Evolutionary conservation across 2,113 vertebrate species (phyloP).

Genomic region (Anhinga rufa): DNA sequence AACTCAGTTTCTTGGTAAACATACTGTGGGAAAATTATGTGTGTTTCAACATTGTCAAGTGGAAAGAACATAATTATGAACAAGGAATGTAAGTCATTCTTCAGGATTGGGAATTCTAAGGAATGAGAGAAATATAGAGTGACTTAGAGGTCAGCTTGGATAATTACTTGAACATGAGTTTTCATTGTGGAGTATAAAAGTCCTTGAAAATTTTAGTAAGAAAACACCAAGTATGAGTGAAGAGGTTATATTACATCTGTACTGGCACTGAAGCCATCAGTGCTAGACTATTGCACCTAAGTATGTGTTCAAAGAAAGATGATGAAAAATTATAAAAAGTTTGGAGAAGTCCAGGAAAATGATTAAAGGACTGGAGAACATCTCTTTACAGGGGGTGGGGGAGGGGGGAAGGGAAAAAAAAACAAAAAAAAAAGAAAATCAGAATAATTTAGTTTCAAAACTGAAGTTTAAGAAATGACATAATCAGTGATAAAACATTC

Average conservation of each 20-base stretch:
- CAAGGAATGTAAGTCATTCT: constrained; percentile 9
- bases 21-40: not conserved
- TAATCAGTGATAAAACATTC: not conserved
- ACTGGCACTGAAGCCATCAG: not conserved
- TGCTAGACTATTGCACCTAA: not conserved
- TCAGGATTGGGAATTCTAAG: constrained; percentile 39
- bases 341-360: not conserved
- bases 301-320: not conserved
- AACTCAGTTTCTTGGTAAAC: not conserved
- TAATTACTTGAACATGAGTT: constrained; percentile 47
- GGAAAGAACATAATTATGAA: not conserved
- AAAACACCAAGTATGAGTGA: not conserved
- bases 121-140: constrained; percentile 45
- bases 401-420: no score
- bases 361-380: not conserved
- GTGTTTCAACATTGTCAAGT: not conserved
- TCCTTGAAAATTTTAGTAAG: constrained; percentile 26
- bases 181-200: constrained; percentile 39
- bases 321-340: not conserved
- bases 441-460: not conserved
- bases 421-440: not conserved
- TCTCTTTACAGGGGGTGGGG: not conserved
- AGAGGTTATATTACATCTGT: not conserved
- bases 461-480: not conserved
- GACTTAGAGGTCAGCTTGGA: constrained; percentile 30